Evolutionary conservation across 2,888 invertebrate species (phyloP).

Genomic region (Koerneria pararmatus): DNA sequence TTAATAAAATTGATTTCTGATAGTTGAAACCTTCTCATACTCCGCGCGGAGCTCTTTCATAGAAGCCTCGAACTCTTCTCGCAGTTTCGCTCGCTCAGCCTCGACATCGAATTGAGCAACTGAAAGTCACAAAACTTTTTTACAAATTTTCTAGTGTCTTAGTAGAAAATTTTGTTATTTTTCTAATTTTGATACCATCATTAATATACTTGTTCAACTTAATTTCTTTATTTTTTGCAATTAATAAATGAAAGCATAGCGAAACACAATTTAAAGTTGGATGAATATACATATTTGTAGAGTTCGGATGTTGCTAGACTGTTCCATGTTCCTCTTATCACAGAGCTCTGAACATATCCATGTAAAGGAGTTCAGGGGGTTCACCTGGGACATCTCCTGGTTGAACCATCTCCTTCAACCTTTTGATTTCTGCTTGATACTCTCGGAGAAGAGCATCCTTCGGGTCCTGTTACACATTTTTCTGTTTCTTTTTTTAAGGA

Average conservation of each 20-base stretch:
- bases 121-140: too few relatives aligned
- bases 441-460: constrained; percentile 80
- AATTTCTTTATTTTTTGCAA: too few relatives aligned
- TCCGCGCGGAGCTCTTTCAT: constrained; percentile 64
- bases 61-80: constrained; percentile 67
- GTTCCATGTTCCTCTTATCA: too few relatives aligned
- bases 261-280: too few relatives aligned
- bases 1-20: too few relatives aligned
- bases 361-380: too few relatives aligned
- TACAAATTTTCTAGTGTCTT: neutral
- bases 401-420: constrained; percentile 68
- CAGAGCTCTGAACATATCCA: too few relatives aligned
- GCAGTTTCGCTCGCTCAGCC: constrained; percentile 63
- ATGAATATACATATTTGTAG: too few relatives aligned
- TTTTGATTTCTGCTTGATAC: constrained; percentile 78
- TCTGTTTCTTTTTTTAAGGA: constrained; percentile 71
- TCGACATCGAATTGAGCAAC: constrained; percentile 52
- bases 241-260: too few relatives aligned
- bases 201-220: too few relatives aligned
- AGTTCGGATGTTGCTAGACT: too few relatives aligned
- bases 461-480: constrained; percentile 73
- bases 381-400: too few relatives aligned
- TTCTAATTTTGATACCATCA: neutral
- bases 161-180: neutral
- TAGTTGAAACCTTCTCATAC: constrained; percentile 19